phyloP scores from a whole-genome alignment of 2,113 vertebrate genomes.

The Dissostichus mawsoni region DNA sequence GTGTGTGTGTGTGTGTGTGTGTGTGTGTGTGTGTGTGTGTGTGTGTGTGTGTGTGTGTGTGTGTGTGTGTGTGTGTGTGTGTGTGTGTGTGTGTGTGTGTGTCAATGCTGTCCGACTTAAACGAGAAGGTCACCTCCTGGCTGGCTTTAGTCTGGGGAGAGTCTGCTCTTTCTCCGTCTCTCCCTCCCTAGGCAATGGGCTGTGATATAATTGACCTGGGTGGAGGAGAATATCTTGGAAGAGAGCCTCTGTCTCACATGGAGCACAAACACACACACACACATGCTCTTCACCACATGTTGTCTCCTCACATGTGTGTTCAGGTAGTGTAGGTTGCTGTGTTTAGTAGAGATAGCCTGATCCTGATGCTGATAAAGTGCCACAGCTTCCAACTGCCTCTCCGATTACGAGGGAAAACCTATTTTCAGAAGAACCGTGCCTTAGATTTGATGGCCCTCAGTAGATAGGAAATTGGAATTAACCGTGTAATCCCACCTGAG shows the following conservation, averaged over 20 bases:
- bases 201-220: conserved; percentile 50
- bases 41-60: too few relatives aligned
- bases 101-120: conserved; percentile 60
- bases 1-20: too few relatives aligned
- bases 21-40: too few relatives aligned
- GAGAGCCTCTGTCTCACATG: conserved; percentile 36
- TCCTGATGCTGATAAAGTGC: conserved; percentile 6
- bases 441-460: conserved; percentile 34
- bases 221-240: conserved; percentile 44
- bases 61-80: conserved; percentile 3
- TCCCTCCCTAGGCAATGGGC: conserved; percentile 11
- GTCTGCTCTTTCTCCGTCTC: conserved; percentile 18
- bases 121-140: conserved; percentile 52
- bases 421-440: not conserved
- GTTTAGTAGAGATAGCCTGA: conserved; percentile 23
- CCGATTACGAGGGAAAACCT: conserved; percentile 17
- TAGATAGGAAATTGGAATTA: conserved; percentile 64
- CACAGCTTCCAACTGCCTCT: conserved; percentile 23
- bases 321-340: conserved; percentile 7
- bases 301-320: conserved; percentile 6
- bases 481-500: conserved; percentile 52
- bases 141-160: conserved; percentile 26
- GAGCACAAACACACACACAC: not conserved
- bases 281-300: not conserved
- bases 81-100: conserved; percentile 46